phyloP scores from a whole-genome alignment of 2,888 invertebrate genomes.

The Athrips mouffetella region DNA sequence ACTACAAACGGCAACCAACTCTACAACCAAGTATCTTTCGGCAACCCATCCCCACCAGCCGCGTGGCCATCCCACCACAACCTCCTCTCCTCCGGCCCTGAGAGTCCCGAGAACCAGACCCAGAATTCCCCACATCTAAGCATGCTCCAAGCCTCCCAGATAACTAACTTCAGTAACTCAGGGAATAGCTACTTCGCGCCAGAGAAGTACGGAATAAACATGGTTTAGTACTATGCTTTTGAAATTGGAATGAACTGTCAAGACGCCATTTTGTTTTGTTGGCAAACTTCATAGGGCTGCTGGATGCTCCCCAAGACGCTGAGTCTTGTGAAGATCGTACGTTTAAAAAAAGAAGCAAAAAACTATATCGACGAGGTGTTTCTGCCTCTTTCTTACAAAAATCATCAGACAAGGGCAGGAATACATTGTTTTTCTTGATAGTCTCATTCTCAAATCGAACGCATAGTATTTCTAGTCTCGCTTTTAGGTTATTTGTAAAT shows the following conservation, averaged over 20 bases:
- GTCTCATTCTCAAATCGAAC: slow-evolving; percentile 9
- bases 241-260: neutral
- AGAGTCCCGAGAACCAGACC: slow-evolving; percentile 68
- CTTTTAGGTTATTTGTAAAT: slow-evolving; percentile 29
- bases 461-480: slow-evolving; percentile 8
- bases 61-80: slow-evolving; percentile 72
- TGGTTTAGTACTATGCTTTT: slow-evolving; percentile 57
- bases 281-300: neutral
- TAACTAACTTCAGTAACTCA: slow-evolving; percentile 74
- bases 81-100: slow-evolving; percentile 64
- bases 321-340: too few relatives aligned
- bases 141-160: slow-evolving; percentile 73
- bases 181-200: slow-evolving; percentile 73
- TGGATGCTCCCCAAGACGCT: too few relatives aligned
- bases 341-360: too few relatives aligned
- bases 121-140: slow-evolving; percentile 68
- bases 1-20: slow-evolving; percentile 69
- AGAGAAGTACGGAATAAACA: slow-evolving; percentile 75
- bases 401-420: too few relatives aligned
- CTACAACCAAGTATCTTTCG: slow-evolving; percentile 73
- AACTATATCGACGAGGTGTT: too few relatives aligned
- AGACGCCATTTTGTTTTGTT: slow-evolving; percentile 7
- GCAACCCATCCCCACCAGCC: slow-evolving; percentile 68
- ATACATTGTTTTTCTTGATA: too few relatives aligned
- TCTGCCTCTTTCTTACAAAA: too few relatives aligned